Evolutionary conservation across 2,797 vertebrate species (phyloP), one percentile per base, ranked within the genome.

Genomic region (Crocodylus rhombifer): DNA sequence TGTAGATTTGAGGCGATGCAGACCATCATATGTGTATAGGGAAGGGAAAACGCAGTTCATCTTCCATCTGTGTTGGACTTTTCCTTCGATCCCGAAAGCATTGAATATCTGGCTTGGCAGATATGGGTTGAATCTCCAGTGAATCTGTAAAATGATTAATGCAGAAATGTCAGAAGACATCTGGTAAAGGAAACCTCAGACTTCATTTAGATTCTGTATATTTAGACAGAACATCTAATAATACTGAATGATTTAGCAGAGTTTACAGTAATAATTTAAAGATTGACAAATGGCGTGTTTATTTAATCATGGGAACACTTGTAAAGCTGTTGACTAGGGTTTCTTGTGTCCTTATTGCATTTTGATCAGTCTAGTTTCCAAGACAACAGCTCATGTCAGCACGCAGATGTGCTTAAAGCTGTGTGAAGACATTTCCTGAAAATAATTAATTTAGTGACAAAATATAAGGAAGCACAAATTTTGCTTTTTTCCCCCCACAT

Each of bases 341-440:
- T 13, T 85, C 80, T 92, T 89, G 87, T 96, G 91, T 88, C 91
- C 91, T 76, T 94, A 80, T 56, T 95, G 92, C 95, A 95, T 97
- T 96, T 94, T 96, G 94, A 96, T 82, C 84, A 95, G 91, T 95
- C 96, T 84, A 16, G 86, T 97, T 97, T 97, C 96, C 96, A 97
- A 94, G 94, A 96, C 92, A 97, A 97, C 96, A 55, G 83, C 69
- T 95, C 5, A 0, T 97, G 84, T 95, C 83, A 91, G 92, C 95
- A 90, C 96, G 80, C 89, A 96, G 94, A 92, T 95, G 80, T 76
- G 90, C 56, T 93, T 92, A 95, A 96, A 93, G 63, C 94, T 80
- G 15, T 2, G 4, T 86, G 89, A 88, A 96, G 91, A 84, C 51
- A 84, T 91, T 96, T 96, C 74, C 76, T 86, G 85, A 81, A 91